Evolutionary conservation across 2,888 invertebrate genomes (phyloP).

Genomic region (Hartigia nigra): DNA sequence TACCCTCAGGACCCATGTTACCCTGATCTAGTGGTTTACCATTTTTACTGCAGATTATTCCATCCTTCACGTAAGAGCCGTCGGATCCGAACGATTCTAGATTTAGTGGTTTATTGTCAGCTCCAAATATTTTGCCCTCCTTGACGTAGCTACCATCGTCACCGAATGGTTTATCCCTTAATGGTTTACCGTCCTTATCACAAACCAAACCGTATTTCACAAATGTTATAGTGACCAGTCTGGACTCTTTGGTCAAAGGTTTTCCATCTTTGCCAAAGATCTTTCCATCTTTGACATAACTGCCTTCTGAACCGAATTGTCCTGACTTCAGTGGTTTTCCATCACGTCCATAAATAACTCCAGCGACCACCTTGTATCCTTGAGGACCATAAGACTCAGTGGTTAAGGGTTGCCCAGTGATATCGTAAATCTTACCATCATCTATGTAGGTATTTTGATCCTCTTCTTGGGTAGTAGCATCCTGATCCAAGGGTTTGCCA

Average conservation of each 20-base stretch:
- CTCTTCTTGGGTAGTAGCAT: conserved; percentile 7
- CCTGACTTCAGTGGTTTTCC: conserved; percentile 15
- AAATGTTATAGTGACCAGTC: conserved; percentile 52
- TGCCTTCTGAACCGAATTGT: conserved; percentile 15
- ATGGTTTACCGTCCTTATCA: conserved; percentile 14
- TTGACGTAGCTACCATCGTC: conserved; percentile 15
- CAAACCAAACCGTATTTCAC: conserved; percentile 15
- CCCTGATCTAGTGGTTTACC: conserved; percentile 15
- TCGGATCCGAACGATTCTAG: conserved; percentile 27
- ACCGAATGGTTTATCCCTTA: conserved; percentile 16
- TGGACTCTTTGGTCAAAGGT: conserved; percentile 18
- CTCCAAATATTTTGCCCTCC: conserved; percentile 17
- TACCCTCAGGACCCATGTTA: conserved; percentile 30
- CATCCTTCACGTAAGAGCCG: conserved; percentile 14
- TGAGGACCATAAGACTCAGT: conserved; percentile 17
- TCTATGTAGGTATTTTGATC: conserved; percentile 29
- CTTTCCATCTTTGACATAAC: conserved; percentile 10
- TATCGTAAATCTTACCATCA: conserved; percentile 16
- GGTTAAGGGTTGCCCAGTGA: conserved; percentile 17
- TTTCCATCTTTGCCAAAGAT: conserved; percentile 16
- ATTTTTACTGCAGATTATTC: conserved; percentile 14
- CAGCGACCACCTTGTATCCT: conserved; percentile 11
- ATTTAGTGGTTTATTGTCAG: conserved; percentile 14
- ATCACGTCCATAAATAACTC: conserved; percentile 9
- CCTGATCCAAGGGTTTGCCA: conserved; percentile 21